phyloP scores from a whole-genome alignment of 1,140 invertebrate species.

The Orchestia grillus region DNA sequence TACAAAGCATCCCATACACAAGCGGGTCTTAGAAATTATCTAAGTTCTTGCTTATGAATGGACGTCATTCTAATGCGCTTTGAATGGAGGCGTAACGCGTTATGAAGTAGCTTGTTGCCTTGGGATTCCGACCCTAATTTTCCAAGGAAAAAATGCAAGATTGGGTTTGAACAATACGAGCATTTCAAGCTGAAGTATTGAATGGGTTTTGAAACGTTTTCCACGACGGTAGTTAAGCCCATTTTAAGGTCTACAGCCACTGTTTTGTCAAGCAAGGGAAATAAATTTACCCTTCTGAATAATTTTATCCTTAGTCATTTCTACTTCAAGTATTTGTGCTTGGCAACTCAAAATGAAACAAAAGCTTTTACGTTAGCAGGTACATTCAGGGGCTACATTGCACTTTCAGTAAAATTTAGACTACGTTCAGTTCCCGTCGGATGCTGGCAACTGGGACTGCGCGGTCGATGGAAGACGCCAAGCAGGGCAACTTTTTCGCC shows the following conservation, averaged over 20 bases:
- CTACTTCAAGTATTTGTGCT: neutral
- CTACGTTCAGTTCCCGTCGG: too few relatives aligned
- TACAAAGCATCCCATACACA: neutral
- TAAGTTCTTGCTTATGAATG: neutral
- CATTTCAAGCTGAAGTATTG: neutral
- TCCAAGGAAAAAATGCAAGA: neutral
- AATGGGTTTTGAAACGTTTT: neutral
- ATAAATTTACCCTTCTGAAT: neutral
- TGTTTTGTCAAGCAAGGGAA: neutral
- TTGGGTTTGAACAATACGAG: neutral
- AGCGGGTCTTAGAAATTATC: neutral
- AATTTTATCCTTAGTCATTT: neutral
- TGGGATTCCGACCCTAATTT: neutral
- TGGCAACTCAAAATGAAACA: neutral
- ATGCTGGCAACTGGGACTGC: too few relatives aligned
- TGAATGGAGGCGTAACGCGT: neutral
- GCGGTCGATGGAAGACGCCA: too few relatives aligned
- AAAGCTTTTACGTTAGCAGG: neutral
- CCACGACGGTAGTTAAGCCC: neutral
- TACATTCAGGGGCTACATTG: neutral
- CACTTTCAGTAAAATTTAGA: neutral
- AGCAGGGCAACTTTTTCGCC: too few relatives aligned
- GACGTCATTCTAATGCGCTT: neutral
- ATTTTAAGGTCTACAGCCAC: neutral
- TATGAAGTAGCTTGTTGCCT: neutral